Percentiles rank a stretch among this genome's conserved stretches.
phyloP scores from a whole-genome alignment of 1,140 invertebrate species.

The Drosophila setifemur region DNA sequence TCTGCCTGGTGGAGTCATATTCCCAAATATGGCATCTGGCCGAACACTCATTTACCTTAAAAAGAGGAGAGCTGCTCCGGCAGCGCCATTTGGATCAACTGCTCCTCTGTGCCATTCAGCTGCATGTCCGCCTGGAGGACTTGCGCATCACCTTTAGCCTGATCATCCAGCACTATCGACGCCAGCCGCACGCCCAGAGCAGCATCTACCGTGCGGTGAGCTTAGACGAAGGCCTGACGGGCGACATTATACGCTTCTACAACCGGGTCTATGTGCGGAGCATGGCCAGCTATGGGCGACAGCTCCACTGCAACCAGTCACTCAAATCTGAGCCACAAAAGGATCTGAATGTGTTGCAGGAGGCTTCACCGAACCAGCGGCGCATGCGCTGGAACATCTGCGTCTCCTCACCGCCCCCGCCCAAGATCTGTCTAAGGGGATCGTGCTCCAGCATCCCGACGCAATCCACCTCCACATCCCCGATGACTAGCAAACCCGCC shows the following conservation, averaged over 20 bases:
- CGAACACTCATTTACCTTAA: conserved; percentile 92
- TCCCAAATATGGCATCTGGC: conserved; percentile 96
- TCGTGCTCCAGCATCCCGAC: background rate
- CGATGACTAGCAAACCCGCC: background rate
- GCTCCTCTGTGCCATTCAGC: conserved; percentile 97
- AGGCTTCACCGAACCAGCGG: background rate
- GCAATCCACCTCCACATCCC: background rate
- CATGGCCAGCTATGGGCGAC: conserved; percentile 30
- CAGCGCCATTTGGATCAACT: conserved; percentile 98
- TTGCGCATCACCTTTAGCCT: conserved; percentile 88
- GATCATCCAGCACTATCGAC: conserved; percentile 95
- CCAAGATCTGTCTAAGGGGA: background rate
- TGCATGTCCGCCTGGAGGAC: conserved; percentile 91
- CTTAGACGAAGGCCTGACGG: conserved; percentile 79
- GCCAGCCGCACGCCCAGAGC: conserved; percentile 93
- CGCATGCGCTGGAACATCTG: conserved; percentile 13
- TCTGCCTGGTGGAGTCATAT: conserved; percentile 89
- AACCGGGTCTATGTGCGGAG: conserved; percentile 41
- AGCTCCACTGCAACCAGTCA: conserved; percentile 1
- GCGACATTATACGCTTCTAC: conserved; percentile 58
- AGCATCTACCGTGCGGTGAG: conserved; percentile 95
- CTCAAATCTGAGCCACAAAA: background rate
- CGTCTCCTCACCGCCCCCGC: conserved; percentile 9
- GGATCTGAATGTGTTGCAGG: background rate
- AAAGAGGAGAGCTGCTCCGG: conserved; percentile 85